phyloP scores from a whole-genome alignment of 2,888 invertebrate genomes.

The Xestia xanthographa region DNA sequence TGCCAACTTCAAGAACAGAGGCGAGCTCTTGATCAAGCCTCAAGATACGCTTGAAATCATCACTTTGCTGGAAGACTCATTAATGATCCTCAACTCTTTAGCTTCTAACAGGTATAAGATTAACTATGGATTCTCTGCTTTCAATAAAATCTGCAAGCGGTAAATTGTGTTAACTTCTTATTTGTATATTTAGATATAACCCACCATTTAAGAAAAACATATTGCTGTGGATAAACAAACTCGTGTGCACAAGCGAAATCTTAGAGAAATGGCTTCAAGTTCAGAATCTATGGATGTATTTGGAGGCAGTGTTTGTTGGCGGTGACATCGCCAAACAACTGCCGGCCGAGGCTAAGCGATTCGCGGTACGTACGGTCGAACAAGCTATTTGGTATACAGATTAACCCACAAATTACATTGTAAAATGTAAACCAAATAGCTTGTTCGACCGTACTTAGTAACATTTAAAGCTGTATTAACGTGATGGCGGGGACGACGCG shows the following conservation, averaged over 20 bases:
- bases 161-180: background rate
- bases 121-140: background rate
- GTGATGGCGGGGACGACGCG: background rate
- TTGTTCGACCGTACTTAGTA: too few relatives aligned
- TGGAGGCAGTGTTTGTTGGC: conserved; percentile 97
- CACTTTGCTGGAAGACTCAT: conserved; percentile 94
- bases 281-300: conserved; percentile 97
- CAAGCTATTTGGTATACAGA: too few relatives aligned
- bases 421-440: too few relatives aligned
- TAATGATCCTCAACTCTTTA: conserved; percentile 96
- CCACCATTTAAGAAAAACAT: conserved; percentile 96
- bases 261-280: conserved; percentile 96
- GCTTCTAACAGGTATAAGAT: conserved; percentile 93
- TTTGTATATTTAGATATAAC: conserved; percentile 92
- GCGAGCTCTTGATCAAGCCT: conserved; percentile 95
- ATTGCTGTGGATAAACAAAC: conserved; percentile 94
- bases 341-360: conserved; percentile 95
- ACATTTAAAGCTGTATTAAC: background rate
- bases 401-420: too few relatives aligned
- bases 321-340: conserved; percentile 97
- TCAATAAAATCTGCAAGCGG: background rate
- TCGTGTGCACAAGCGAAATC: conserved; percentile 95
- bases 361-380: conserved; percentile 92
- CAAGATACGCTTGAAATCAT: conserved; percentile 94
- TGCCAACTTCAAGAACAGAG: conserved; percentile 94